Percentiles rank a stretch among this genome's conserved stretches.
phyloP scores from a whole-genome alignment of 2,797 vertebrate species.

The Meriones psammophilus region DNA sequence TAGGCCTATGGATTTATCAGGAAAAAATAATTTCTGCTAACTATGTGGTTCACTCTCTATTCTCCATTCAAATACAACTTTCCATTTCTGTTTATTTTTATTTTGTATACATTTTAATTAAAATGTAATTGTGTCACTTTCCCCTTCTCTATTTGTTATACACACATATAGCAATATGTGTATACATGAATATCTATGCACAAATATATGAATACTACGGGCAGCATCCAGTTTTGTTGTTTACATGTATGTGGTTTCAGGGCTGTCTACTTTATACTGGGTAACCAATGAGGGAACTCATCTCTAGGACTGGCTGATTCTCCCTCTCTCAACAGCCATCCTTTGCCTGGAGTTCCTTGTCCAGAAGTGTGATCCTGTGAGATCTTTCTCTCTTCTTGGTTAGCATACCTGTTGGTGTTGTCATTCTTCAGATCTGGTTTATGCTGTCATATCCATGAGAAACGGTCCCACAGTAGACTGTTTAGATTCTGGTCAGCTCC shows the following conservation, averaged over 20 bases:
- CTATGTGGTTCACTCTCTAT: conserved; percentile 17
- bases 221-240: background rate
- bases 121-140: background rate
- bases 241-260: background rate
- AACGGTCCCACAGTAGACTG: background rate
- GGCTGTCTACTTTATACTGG: background rate
- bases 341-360: background rate
- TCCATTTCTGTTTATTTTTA: background rate
- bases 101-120: background rate
- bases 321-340: background rate
- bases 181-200: background rate
- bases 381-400: background rate
- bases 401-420: background rate
- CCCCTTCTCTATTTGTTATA: background rate
- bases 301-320: background rate
- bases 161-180: background rate
- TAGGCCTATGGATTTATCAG: background rate
- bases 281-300: background rate
- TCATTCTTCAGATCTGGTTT: background rate
- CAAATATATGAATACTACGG: background rate
- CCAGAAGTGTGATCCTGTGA: background rate
- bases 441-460: background rate
- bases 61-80: background rate
- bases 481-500: background rate
- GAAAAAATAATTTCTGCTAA: background rate